A percentile compares a stretch with the other conserved stretches of the same genome.
phyloP scores from a whole-genome alignment of 1,140 invertebrate genomes.

The honey bee (Apis mellifera) region Amel_HAv3.1 CM009934.2:4470501-4471000 shows the following conservation, averaged over 20 bases:
- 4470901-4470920: too few species aligned
- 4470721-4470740: not conserved
- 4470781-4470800: not conserved
- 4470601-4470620: constrained; percentile 64
- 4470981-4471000: not conserved
- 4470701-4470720: not conserved
- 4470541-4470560: not conserved
- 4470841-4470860: not conserved
- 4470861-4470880: too few species aligned
- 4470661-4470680: not conserved
- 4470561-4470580: constrained; percentile 66
- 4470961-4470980: too few species aligned
- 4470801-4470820: not conserved
- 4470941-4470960: too few species aligned
- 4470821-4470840: not conserved
- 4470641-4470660: constrained; percentile 59
- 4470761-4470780: not conserved
- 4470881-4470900: too few species aligned
- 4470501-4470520: constrained; percentile 6
- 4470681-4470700: not conserved
- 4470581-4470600: constrained; percentile 67
- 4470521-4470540: constrained; percentile 3
- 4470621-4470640: constrained; percentile 75
- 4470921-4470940: too few species aligned
- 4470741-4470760: not conserved